Evolutionary conservation across 2,113 vertebrate genomes (phyloP).

Genomic region (Labeo rohita): DNA sequence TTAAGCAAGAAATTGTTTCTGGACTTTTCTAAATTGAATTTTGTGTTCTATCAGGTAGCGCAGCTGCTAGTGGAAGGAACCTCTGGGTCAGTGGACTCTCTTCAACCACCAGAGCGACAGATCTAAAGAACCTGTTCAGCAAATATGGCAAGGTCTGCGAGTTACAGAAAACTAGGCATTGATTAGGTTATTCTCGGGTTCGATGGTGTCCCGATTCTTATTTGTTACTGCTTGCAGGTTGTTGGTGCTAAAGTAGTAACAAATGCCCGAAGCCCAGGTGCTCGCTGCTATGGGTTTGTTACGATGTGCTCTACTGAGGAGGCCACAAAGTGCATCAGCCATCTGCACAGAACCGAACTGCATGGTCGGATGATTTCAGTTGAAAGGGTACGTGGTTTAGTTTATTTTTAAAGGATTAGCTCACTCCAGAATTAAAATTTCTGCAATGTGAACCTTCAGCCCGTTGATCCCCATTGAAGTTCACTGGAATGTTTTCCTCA

Average conservation of each 20-base stretch:
- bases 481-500: no score
- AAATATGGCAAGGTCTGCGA: constrained; percentile 91
- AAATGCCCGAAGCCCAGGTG: constrained; percentile 93
- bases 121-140: constrained; percentile 96
- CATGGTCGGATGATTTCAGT: constrained; percentile 98
- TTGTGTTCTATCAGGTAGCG: constrained; percentile 69
- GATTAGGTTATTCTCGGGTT: not conserved
- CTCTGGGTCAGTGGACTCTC: constrained; percentile 97
- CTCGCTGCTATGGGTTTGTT: constrained; percentile 96
- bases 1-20: no score
- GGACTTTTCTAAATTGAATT: no score
- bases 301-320: constrained; percentile 94
- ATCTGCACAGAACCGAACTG: constrained; percentile 93
- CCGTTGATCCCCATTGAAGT: no score
- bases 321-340: constrained; percentile 90
- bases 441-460: no score
- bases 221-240: constrained; percentile 75
- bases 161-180: not conserved
- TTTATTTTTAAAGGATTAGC: not conserved
- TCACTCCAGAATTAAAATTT: no score
- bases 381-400: constrained; percentile 80
- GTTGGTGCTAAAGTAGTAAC: constrained; percentile 97
- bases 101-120: constrained; percentile 92
- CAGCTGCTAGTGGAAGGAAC: constrained; percentile 80
- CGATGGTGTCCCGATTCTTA: not conserved